These are phyloP conservation scores for Streblospio benedicti DNA, from an alignment of 1,140 invertebrate genomes.

Conservation along the genomic window DNA sequence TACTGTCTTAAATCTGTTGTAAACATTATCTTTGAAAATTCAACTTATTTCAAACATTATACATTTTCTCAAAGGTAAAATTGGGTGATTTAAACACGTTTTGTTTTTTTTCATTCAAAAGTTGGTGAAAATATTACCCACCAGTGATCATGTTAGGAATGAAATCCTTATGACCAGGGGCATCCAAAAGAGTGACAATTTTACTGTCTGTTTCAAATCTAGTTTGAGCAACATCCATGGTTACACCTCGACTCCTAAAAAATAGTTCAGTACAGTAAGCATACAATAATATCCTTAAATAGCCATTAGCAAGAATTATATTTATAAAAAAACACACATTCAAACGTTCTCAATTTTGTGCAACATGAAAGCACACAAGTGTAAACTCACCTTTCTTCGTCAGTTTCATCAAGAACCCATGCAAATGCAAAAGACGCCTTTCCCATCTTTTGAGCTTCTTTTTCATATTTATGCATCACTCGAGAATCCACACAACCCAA, in stretches of 20 bases:
- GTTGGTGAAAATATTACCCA: too few species aligned
- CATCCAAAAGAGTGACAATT: slow-evolving; percentile 98
- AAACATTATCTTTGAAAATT: too few species aligned
- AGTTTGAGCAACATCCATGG: slow-evolving; percentile 92
- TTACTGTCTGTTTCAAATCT: slow-evolving; percentile 95
- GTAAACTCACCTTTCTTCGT: slow-evolving; percentile 74
- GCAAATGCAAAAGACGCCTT: slow-evolving; percentile 98
- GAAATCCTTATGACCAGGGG: slow-evolving; percentile 98
- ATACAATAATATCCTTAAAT: not conserved
- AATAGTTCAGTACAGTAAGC: slow-evolving; percentile 1
- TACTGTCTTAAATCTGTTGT: too few species aligned
- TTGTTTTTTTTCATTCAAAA: too few species aligned
- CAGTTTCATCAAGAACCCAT: slow-evolving; percentile 98
- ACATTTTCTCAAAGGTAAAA: too few species aligned
- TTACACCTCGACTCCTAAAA: slow-evolving; percentile 69
- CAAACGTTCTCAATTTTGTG: not conserved
- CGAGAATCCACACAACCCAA: slow-evolving; percentile 82
- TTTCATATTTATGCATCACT: slow-evolving; percentile 93
- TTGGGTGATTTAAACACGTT: too few species aligned
- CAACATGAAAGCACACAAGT: not conserved
- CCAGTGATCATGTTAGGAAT: slow-evolving; percentile 95
- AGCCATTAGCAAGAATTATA: not conserved
- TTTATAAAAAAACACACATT: not conserved
- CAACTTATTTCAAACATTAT: too few species aligned
- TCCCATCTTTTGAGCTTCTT: slow-evolving; percentile 92